Conservation (phyloP, 2,797 vertebrate genomes). For the Propithecus perrieri region DNA sequence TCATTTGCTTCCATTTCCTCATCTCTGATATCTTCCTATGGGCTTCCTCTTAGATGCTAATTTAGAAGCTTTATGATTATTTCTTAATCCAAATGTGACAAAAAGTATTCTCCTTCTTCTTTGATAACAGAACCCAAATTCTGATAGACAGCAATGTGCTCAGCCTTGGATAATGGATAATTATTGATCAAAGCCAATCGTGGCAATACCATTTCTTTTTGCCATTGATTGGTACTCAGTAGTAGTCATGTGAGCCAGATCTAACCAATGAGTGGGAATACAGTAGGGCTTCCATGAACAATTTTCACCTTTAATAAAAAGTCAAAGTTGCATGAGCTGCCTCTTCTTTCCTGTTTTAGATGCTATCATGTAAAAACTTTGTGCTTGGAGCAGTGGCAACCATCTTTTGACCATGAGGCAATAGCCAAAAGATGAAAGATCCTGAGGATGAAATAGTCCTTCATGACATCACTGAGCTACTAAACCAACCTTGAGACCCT, state of each 20-base stretch:
- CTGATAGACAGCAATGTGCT: not conserved
- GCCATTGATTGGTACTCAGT: not conserved
- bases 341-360: not conserved
- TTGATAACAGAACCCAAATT: not conserved
- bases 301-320: not conserved
- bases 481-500: not conserved
- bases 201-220: not conserved
- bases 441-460: not conserved
- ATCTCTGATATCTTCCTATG: not conserved
- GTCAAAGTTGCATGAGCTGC: not conserved
- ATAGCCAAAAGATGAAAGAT: not conserved
- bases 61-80: not conserved
- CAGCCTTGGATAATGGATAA: not conserved
- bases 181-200: not conserved
- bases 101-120: not conserved
- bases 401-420: not conserved
- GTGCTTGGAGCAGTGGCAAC: not conserved
- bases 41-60: not conserved
- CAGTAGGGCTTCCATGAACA: not conserved
- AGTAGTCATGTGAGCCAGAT: not conserved
- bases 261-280: not conserved
- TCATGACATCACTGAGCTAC: not conserved
- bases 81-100: not conserved
- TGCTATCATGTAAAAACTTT: not conserved
- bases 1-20: not conserved